Conservation (phyloP, 2,113 vertebrate genomes). For the Pomatostomus ruficeps region DNA sequence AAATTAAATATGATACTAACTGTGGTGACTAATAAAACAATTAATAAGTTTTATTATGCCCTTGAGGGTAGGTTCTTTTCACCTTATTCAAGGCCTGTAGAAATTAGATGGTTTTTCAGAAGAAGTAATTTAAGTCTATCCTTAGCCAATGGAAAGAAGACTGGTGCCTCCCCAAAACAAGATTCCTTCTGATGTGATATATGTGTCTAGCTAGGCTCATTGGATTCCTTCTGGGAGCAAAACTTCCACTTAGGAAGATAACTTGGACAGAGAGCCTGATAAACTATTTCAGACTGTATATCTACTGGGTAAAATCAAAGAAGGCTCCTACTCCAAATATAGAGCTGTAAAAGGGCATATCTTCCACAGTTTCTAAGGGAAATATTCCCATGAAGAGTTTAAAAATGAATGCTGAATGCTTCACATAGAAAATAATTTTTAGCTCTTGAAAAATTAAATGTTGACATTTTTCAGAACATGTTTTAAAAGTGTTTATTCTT, state of each 20-base stretch:
- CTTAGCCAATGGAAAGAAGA: background rate
- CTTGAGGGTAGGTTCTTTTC: background rate
- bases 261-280: background rate
- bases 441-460: background rate
- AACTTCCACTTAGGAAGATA: background rate
- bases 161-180: background rate
- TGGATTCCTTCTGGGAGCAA: background rate
- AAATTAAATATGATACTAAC: background rate
- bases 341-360: background rate
- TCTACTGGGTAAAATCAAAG: background rate
- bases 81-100: background rate
- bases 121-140: background rate
- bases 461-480: background rate
- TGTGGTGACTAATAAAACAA: background rate
- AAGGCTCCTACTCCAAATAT: background rate
- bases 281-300: background rate
- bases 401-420: background rate
- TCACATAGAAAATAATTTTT: background rate
- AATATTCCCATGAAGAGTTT: background rate
- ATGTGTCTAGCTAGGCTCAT: background rate
- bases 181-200: background rate
- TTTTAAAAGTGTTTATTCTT: background rate
- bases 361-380: background rate
- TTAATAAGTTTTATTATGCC: background rate
- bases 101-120: background rate